Percentiles rank a stretch among this genome's conserved stretches.
Conservation (phyloP, 2,113 vertebrate genomes). For the zebrafish (Danio rerio) region GRCz12tu NC_133189.1:661501-662000, state of each 20-base stretch:
- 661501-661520: no score
- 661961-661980: background rate
- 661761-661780: background rate
- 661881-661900: slow-evolving; percentile 5
- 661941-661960: background rate
- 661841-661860: background rate
- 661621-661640: no score
- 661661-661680: no score
- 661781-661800: no score
- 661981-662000: background rate
- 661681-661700: background rate
- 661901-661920: slow-evolving; percentile 3
- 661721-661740: background rate
- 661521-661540: no score
- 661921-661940: slow-evolving; percentile 14
- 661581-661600: background rate
- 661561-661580: background rate
- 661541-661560: no score
- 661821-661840: background rate
- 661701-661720: background rate
- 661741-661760: background rate
- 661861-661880: slow-evolving; percentile 6
- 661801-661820: background rate
- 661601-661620: background rate
- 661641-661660: no score